Evolutionary conservation across 2,888 invertebrate species (phyloP), one percentile per base, ranked within the genome.

Genomic region (Amblyjoppa proteus): DNA sequence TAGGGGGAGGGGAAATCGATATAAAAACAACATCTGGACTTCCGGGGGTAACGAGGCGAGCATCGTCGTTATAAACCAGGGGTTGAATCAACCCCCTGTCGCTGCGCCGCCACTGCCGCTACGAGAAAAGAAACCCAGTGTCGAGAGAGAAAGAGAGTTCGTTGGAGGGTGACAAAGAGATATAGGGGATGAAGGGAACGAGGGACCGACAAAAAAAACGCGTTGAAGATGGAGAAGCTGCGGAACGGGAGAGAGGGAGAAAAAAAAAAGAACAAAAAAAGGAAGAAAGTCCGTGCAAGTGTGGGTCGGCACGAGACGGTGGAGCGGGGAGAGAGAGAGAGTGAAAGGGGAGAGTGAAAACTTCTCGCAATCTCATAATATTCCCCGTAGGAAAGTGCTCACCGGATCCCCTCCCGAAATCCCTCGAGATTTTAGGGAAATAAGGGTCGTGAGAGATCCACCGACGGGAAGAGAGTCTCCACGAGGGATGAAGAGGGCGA

Each of bases 361-460:
- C 86, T 89, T 88, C 88, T 87, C 86, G 91, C 91, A 92, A 92
- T 92, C 92, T 91, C 91, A 90, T 92, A 91, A 92, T 92, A 92
- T 90, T 90, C 91, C 90, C 90, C 77, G 88, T 85, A 82, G 90
- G 89, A 90, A 89, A 89, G 90, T 89, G 89, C 91, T 34, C 31
- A 90, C 89, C 89, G 89, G 87, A 82, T 85, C 86, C 87, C 69
- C 86, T 86, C 88, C 76, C 89, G 88, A 90, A 90, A 92, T 92
- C 92, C 91, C 91, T 81, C 81, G 91, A 90, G 92, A 90, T 91
- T 90, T 90, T 89, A 89, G 89, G 89, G 90, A 90, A 91, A 92
- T 92, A 91, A 92, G 90, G 90, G 89, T 91, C 89, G 88, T 85
- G 84, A 81, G 71, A 83, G 28, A 81, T 81, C 81, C 76, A 71